Evolutionary conservation across 2,888 invertebrate species (phyloP).

Genomic region (Stenotaenia linearis): DNA sequence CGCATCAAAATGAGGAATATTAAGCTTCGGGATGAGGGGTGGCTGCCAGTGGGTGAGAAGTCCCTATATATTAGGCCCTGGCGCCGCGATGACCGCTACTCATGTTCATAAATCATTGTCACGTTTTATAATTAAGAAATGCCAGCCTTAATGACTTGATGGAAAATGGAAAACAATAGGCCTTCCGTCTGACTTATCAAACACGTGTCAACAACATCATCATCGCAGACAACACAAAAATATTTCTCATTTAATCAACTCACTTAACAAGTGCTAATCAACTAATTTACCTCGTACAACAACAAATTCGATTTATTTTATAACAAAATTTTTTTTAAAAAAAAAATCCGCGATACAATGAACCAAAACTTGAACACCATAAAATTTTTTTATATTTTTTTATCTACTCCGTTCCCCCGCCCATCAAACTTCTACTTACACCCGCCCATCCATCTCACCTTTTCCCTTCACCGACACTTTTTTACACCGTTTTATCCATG

Average conservation of each 20-base stretch:
- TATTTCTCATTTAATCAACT: not conserved
- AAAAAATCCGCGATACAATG: too few species aligned
- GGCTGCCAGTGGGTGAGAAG: not conserved
- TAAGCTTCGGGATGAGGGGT: not conserved
- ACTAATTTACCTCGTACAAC: not conserved
- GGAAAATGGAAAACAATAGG: not conserved
- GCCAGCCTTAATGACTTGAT: not conserved
- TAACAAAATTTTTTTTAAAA: not conserved
- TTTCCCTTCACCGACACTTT: not conserved
- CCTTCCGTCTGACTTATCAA: not conserved
- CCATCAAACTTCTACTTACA: not conserved
- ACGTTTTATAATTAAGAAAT: conserved; percentile 6
- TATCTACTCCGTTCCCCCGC: not conserved
- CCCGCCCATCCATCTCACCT: not conserved
- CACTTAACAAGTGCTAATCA: not conserved
- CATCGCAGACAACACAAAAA: not conserved
- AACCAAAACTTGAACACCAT: not conserved
- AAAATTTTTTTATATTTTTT: not conserved
- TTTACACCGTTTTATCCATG: not conserved
- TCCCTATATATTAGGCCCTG: not conserved
- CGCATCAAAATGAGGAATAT: not conserved
- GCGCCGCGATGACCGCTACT: not conserved
- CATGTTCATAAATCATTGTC: conserved; percentile 6
- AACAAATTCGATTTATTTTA: too few species aligned
- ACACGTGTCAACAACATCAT: not conserved